Evolutionary conservation across 1,140 invertebrate species (phyloP), one percentile per base, ranked within the genome.

Genomic region (Popillia japonica): DNA sequence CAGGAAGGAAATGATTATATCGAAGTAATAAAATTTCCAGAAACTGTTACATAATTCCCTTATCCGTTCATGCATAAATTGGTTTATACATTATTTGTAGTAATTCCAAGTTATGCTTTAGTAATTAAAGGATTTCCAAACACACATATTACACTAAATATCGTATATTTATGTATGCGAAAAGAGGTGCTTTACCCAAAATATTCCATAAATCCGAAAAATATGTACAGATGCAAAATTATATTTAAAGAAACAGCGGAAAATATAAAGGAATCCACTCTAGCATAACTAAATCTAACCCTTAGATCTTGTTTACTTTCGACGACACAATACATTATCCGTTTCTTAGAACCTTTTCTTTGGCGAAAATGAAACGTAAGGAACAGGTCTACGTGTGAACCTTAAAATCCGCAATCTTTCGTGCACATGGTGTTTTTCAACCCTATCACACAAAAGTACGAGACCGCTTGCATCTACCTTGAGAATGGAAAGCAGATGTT

Each of bases 371-470:
- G 1, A 6, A 17, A 17, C 11, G 48, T 17, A n/a, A 14, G 48
- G n/a, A 17, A 55, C 48, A 55, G 48, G 48, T 55, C 48, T 55
- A 55, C 48, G 48, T 17, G 17, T 55, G 17, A 55, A 55, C 48
- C 48, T 17, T 55, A 17, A 14, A 55, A 55, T 55, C 48, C 48
- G 48, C 48, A 55, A 55, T 55, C 48, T 55, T 55, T 55, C 48
- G 14, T 55, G 48, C 48, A 55, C 48, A 55, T 55, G 48, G 48
- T 55, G 48, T 55, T 55, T 34, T 55, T 55, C 48, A 55, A 55
- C 48, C 48, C 48, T 55, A 55, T 17, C 48, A 17, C 14, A 55
- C 17, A n/a, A 14, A 55, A n/a, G 48, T 55, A 17, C 48, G 48
- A n/a, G 48, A 55, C 48, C 48, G 48, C 48, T 55, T 55, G 48